phyloP scores from a whole-genome alignment of 2,888 invertebrate species.

The Nesidiocoris tenuis region DNA sequence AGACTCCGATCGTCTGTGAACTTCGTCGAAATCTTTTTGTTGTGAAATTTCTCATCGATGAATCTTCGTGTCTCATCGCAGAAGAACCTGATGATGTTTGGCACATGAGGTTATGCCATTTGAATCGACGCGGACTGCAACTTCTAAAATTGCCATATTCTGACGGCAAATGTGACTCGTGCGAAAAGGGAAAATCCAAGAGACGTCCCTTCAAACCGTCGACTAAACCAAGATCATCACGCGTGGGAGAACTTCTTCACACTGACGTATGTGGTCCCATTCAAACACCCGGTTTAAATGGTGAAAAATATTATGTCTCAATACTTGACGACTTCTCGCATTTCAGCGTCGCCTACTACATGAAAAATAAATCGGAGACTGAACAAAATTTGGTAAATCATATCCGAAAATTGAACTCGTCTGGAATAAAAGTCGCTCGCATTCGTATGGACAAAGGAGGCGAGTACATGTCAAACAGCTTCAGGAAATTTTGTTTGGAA shows the following conservation, averaged over 20 bases:
- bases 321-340: conserved; percentile 28
- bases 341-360: conserved; percentile 2
- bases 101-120: conserved; percentile 37
- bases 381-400: conserved; percentile 14
- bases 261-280: conserved; percentile 1
- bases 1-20: neutral
- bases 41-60: neutral
- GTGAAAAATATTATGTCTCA: neutral
- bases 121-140: conserved; percentile 27
- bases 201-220: conserved; percentile 31
- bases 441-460: conserved; percentile 48
- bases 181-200: conserved; percentile 39
- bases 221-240: conserved; percentile 13
- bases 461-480: conserved; percentile 38
- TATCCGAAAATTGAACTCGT: conserved; percentile 8
- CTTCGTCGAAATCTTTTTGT: neutral
- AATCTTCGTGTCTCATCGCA: neutral
- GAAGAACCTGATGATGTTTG: neutral
- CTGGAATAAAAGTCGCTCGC: neutral
- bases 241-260: neutral
- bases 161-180: conserved; percentile 35
- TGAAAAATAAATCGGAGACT: conserved; percentile 27
- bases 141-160: conserved; percentile 30
- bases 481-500: conserved; percentile 31
- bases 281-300: neutral